Evolutionary conservation across 2,888 invertebrate species (phyloP).

Genomic region (Nomada lathburiana): DNA sequence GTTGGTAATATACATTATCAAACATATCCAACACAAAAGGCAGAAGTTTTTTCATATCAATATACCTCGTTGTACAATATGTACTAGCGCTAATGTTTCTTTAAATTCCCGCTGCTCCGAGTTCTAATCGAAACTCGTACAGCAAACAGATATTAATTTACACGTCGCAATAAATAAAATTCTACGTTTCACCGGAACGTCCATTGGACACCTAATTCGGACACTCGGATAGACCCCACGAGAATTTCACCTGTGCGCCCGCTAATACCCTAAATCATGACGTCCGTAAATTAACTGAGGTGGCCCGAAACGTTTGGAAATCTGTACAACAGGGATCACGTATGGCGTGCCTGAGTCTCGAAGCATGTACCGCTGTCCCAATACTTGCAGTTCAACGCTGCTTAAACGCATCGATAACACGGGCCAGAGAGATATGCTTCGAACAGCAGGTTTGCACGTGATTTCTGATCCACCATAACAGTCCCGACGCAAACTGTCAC

Average conservation of each 20-base stretch:
- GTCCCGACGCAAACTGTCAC: conserved; percentile 52
- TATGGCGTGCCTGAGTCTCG: conserved; percentile 15
- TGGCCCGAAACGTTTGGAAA: background rate
- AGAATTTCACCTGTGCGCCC: too few relatives aligned
- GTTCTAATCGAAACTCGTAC: background rate
- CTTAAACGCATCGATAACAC: conserved; percentile 44
- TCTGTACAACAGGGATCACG: conserved; percentile 38
- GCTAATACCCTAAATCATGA: background rate
- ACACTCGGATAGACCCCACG: too few relatives aligned
- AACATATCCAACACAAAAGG: too few relatives aligned
- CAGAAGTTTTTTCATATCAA: too few relatives aligned
- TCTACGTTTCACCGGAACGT: too few relatives aligned
- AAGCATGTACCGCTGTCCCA: conserved; percentile 6
- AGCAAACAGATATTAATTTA: background rate
- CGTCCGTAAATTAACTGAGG: background rate
- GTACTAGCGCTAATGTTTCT: too few relatives aligned
- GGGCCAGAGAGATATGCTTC: conserved; percentile 24
- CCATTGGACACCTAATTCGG: too few relatives aligned
- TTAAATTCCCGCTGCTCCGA: too few relatives aligned
- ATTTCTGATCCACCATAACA: conserved; percentile 53
- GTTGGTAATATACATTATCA: too few relatives aligned
- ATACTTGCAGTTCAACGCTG: conserved; percentile 38
- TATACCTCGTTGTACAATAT: too few relatives aligned
- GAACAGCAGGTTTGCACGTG: conserved; percentile 40
- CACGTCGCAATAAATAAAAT: too few relatives aligned